Evolutionary conservation across 2,797 vertebrate species (phyloP), one percentile per base, ranked within the genome.

Genomic region (Phylloscopus collybita): DNA sequence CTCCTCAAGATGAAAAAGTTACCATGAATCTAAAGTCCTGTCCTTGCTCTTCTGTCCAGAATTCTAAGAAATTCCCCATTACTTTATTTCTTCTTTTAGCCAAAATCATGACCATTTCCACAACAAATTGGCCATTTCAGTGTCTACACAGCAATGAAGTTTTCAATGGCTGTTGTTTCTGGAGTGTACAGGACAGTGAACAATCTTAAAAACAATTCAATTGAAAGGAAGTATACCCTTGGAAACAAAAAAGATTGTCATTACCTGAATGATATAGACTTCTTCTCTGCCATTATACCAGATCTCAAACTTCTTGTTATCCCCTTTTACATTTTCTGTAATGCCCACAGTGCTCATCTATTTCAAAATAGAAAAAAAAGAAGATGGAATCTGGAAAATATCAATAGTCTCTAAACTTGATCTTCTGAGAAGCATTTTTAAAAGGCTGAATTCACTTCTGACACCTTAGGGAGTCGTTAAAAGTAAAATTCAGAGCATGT

Each of bases 181-280:
- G 76, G 13, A 82, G 11, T 16, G 27, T 62, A 86, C 20, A 69
- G 42, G 51, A 84, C 44, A 90, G n/a, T 30, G 29, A 56, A 51
- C 25, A 22, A 67, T 34, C 53, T 64, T 69, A 32, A 59, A 88
- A 56, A 38, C 5, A 72, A 60, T 50, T 42, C 25, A 73, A 6
- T 3, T 36, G 7, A 67, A 92, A 93, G 51, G 16, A 74, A 86
- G 14, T 17, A 44, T 16, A 85, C 9, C 8, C 30, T 75, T 69
- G 30, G 27, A 4, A 12, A 51, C 44, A 71, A 32, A 75, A 91
- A 65, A 2, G 4, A 56, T 18, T 45, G 26, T 20, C 27, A 51
- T 95, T 97, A 99, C 99, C 99, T 99, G 99, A 87, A 99, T 98
- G 81, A 99, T 99, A 96, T 99, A 99, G 75, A 99, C 99, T 90